These are phyloP conservation scores for Xestia c-nigrum DNA, from an alignment of 2,888 invertebrate species.

Conservation along the genomic window DNA sequence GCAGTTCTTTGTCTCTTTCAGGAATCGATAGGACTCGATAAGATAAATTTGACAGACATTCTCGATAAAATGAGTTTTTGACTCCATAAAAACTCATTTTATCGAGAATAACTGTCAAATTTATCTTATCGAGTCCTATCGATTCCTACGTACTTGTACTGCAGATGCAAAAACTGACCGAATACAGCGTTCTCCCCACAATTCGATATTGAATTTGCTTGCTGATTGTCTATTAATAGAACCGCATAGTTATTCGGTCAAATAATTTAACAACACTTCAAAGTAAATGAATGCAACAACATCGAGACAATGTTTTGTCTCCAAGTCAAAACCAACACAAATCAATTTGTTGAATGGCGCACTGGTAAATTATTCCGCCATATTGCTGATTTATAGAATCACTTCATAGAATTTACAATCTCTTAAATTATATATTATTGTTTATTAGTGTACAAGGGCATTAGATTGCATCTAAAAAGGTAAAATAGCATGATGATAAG, in stretches of 20 bases:
- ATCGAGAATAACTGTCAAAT: no score
- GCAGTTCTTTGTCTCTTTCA: no score
- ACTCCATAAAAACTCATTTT: no score
- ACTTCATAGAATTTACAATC: slow-evolving; percentile 47
- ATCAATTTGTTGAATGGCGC: slow-evolving; percentile 60
- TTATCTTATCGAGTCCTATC: no score
- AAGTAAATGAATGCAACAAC: slow-evolving; percentile 42
- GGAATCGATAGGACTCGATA: no score
- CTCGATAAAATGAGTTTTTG: no score
- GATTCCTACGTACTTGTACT: no score
- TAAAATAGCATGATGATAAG: slow-evolving; percentile 20
- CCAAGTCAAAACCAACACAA: slow-evolving; percentile 56
- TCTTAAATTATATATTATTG: slow-evolving; percentile 35
- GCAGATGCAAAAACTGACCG: neutral
- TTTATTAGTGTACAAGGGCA: slow-evolving; percentile 35
- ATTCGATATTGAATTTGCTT: neutral
- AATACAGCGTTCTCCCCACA: neutral
- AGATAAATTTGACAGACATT: no score
- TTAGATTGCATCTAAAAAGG: slow-evolving; percentile 16
- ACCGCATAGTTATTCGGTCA: slow-evolving; percentile 22
- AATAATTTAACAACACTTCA: slow-evolving; percentile 43
- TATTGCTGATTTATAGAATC: slow-evolving; percentile 54
- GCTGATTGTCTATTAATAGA: slow-evolving; percentile 29
- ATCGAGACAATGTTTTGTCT: slow-evolving; percentile 57
- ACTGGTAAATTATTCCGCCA: slow-evolving; percentile 56